phyloP scores from a whole-genome alignment of 1,140 invertebrate species.

The Pachyrhynchus sulphureomaculatus region DNA sequence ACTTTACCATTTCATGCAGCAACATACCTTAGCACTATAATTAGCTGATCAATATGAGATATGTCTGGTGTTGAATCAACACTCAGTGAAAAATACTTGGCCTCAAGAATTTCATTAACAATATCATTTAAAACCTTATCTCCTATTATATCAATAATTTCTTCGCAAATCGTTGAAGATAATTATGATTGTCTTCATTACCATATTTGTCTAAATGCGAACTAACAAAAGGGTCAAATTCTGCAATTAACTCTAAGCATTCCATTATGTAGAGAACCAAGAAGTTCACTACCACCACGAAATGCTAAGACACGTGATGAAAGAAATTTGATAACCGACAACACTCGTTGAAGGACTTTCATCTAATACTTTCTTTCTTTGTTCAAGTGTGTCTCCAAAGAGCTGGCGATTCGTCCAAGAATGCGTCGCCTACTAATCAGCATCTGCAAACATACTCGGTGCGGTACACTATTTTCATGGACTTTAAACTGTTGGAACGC shows the following conservation, averaged over 20 bases:
- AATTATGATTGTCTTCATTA: background rate
- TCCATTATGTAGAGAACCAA: slow-evolving; percentile 38
- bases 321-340: slow-evolving; percentile 37
- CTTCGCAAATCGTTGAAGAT: slow-evolving; percentile 1
- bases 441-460: too few species aligned
- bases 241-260: slow-evolving; percentile 37
- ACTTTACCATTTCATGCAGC: slow-evolving; percentile 21
- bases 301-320: slow-evolving; percentile 28
- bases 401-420: background rate
- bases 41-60: slow-evolving; percentile 47
- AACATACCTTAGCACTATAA: slow-evolving; percentile 42
- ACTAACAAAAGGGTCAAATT: slow-evolving; percentile 35
- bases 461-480: background rate
- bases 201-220: slow-evolving; percentile 32
- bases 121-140: background rate
- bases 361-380: slow-evolving; percentile 35
- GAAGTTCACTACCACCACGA: slow-evolving; percentile 34
- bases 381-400: too few species aligned
- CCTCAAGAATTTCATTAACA: slow-evolving; percentile 24
- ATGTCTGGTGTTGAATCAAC: slow-evolving; percentile 46
- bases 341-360: slow-evolving; percentile 38
- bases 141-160: slow-evolving; percentile 5
- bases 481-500: background rate
- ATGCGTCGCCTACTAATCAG: too few species aligned
- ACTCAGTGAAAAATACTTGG: too few species aligned